Conservation (phyloP, 2,797 vertebrate species). For the Onychomys arenicola region DNA sequence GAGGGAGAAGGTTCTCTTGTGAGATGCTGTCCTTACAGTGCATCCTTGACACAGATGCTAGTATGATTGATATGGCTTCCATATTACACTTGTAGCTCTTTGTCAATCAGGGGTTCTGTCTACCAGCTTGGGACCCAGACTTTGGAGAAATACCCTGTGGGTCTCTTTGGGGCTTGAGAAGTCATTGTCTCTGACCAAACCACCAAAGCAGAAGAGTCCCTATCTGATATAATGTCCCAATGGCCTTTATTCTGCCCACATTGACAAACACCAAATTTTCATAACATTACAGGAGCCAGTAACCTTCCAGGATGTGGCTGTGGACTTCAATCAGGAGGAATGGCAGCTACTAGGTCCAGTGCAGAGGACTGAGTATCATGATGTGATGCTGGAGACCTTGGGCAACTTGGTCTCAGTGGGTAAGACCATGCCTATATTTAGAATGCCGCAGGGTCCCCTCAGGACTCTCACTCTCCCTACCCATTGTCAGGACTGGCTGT, state of each 20-base stretch:
- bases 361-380: constrained; percentile 70
- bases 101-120: neutral
- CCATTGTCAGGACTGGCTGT: fast-evolving
- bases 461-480: too few relatives aligned
- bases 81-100: neutral
- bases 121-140: neutral
- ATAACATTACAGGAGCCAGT: constrained; percentile 72
- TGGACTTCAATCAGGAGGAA: constrained; percentile 79
- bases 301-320: constrained; percentile 78
- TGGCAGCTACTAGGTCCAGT: constrained; percentile 69
- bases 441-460: fast-evolving
- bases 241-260: neutral
- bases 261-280: neutral
- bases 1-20: neutral
- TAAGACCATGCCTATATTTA: neutral
- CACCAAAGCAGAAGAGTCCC: neutral
- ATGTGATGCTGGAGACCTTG: constrained; percentile 82
- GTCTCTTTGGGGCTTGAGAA: neutral
- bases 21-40: neutral
- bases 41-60: neutral
- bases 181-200: neutral
- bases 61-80: neutral
- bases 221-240: neutral
- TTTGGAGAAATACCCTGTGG: neutral
- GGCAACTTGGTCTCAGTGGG: constrained; percentile 78